Conservation (phyloP, 2,797 vertebrate genomes). For the Psittacula derbiana region DNA sequence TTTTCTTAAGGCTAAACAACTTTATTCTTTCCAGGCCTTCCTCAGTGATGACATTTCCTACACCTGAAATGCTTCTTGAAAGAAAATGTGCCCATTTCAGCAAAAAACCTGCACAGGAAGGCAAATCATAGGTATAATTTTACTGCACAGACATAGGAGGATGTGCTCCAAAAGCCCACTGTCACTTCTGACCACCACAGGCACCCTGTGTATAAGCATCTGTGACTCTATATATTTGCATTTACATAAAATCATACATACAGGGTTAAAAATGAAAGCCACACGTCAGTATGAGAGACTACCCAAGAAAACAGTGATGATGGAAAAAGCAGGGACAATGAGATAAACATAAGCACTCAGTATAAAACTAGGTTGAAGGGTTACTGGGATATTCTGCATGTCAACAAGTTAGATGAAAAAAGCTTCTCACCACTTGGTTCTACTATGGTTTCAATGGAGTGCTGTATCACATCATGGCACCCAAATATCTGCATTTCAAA, state of each 20-base stretch:
- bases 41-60: not conserved
- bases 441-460: not conserved
- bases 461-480: not conserved
- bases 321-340: not conserved
- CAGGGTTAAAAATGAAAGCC: not conserved
- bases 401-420: not conserved
- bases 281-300: not conserved
- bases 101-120: not conserved
- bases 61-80: not conserved
- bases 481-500: not conserved
- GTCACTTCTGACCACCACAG: not conserved
- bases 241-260: not conserved
- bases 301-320: not conserved
- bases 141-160: not conserved
- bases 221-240: not conserved
- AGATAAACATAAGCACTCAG: not conserved
- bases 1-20: not conserved
- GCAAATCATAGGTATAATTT: not conserved
- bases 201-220: not conserved
- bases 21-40: not conserved
- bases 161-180: not conserved
- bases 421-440: not conserved
- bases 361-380: not conserved
- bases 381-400: not conserved
- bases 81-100: not conserved